These are phyloP conservation scores for Rotaria sp. DNA, from an alignment of 2,888 invertebrate genomes.

Conservation along the genomic window DNA sequence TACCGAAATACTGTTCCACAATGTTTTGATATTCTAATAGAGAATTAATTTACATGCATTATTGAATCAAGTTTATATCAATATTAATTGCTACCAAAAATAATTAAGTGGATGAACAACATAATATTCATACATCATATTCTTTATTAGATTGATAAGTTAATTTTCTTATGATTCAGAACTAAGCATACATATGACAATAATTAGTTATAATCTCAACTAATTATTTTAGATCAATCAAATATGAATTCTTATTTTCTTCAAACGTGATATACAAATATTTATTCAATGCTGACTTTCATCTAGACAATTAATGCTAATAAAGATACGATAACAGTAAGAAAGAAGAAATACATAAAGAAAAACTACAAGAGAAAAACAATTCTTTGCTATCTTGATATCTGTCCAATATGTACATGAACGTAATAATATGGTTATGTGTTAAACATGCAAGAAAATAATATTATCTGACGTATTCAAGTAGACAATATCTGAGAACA, in stretches of 20 bases:
- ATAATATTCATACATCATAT: no score
- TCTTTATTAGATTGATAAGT: no score
- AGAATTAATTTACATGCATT: no score
- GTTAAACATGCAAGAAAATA: background rate
- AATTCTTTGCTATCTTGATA: background rate
- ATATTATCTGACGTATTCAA: background rate
- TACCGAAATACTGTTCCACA: no score
- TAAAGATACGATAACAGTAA: background rate
- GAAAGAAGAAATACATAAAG: background rate
- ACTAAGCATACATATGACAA: no score
- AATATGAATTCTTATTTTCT: background rate
- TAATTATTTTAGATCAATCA: no score
- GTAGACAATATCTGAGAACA: background rate
- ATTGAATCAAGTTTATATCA: no score
- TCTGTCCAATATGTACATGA: background rate
- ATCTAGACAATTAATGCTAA: background rate
- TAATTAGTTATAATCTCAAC: no score
- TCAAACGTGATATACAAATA: background rate
- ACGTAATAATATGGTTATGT: background rate
- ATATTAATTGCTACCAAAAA: no score
- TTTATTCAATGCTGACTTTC: background rate
- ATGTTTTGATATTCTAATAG: no score
- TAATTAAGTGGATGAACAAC: no score
- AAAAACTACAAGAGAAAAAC: background rate
- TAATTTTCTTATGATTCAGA: no score